Evolutionary conservation across 2,888 invertebrate species (phyloP).

Genomic region (Automeris io): DNA sequence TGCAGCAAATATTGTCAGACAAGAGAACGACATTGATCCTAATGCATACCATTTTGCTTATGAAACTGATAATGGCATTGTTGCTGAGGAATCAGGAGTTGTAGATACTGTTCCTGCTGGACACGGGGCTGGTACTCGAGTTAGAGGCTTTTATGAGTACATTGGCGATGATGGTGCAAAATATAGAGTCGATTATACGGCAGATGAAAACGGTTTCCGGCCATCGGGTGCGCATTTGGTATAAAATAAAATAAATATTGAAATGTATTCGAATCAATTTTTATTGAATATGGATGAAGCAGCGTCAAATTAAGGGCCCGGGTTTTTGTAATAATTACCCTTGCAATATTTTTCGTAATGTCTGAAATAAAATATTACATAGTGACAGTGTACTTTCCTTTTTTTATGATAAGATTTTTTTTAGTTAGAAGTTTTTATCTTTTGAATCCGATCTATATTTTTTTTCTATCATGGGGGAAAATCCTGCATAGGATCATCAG

Average conservation of each 20-base stretch:
- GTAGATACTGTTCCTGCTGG: constrained; percentile 67
- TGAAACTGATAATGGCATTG: constrained; percentile 81
- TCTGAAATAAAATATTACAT: background rate
- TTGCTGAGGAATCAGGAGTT: constrained; percentile 79
- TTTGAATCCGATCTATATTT: no score
- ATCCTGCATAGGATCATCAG: no score
- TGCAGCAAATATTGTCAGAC: constrained; percentile 73
- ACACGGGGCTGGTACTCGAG: constrained; percentile 76
- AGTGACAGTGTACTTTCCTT: background rate
- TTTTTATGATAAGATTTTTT: no score
- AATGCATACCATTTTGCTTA: constrained; percentile 79
- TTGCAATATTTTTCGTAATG: background rate
- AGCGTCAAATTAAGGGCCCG: background rate
- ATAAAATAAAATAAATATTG: constrained; percentile 15
- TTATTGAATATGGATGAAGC: background rate
- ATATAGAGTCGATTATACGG: constrained; percentile 76
- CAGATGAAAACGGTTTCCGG: constrained; percentile 79
- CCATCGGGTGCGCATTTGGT: constrained; percentile 75
- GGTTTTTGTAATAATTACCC: background rate
- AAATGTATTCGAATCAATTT: constrained; percentile 8
- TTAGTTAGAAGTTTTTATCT: no score
- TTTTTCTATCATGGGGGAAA: no score
- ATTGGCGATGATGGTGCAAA: constrained; percentile 79
- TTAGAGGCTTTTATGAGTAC: constrained; percentile 81
- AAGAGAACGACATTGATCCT: constrained; percentile 63